Percentiles rank a stretch among this genome's conserved stretches.
phyloP scores from a whole-genome alignment of 2,888 invertebrate genomes.

The Siphonodentalium dalli region DNA sequence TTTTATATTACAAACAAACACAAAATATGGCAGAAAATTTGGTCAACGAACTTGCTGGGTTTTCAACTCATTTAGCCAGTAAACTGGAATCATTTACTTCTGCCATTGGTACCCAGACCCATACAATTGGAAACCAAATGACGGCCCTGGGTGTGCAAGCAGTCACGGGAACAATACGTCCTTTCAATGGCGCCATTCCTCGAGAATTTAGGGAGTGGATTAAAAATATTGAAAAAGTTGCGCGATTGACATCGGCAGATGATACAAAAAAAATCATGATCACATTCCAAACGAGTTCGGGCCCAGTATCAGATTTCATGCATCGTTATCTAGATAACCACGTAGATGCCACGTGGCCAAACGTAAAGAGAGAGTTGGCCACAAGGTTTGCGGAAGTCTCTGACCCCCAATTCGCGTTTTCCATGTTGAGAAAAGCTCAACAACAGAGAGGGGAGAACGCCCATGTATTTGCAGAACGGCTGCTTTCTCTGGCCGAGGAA shows the following conservation, averaged over 20 bases:
- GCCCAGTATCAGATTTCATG: slow-evolving; percentile 18
- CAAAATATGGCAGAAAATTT: too few relatives aligned
- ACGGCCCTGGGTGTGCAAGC: too few relatives aligned
- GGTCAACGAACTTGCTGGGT: too few relatives aligned
- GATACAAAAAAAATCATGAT: slow-evolving; percentile 2
- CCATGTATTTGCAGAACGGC: slow-evolving; percentile 20
- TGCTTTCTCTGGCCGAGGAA: slow-evolving; percentile 15
- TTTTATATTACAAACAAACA: too few relatives aligned
- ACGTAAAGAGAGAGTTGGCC: slow-evolving; percentile 3
- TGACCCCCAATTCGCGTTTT: slow-evolving; percentile 19
- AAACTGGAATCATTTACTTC: too few relatives aligned
- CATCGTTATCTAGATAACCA: slow-evolving; percentile 11
- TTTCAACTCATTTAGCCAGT: too few relatives aligned
- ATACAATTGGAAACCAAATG: too few relatives aligned
- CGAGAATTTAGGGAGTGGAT: slow-evolving; percentile 19
- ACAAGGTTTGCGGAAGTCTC: slow-evolving; percentile 19
- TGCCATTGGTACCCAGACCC: too few relatives aligned
- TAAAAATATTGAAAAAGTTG: slow-evolving; percentile 16
- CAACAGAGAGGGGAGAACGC: slow-evolving; percentile 15
- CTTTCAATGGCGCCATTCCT: slow-evolving; percentile 10
- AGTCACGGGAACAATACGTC: too few relatives aligned
- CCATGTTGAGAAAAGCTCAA: slow-evolving; percentile 12
- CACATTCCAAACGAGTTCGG: slow-evolving; percentile 14
- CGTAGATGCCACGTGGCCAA: background rate
- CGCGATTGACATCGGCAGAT: slow-evolving; percentile 1